Percentiles rank a stretch among this genome's conserved stretches.
phyloP scores from a whole-genome alignment of 2,113 vertebrate genomes.

The Ictalurus furcatus region DNA sequence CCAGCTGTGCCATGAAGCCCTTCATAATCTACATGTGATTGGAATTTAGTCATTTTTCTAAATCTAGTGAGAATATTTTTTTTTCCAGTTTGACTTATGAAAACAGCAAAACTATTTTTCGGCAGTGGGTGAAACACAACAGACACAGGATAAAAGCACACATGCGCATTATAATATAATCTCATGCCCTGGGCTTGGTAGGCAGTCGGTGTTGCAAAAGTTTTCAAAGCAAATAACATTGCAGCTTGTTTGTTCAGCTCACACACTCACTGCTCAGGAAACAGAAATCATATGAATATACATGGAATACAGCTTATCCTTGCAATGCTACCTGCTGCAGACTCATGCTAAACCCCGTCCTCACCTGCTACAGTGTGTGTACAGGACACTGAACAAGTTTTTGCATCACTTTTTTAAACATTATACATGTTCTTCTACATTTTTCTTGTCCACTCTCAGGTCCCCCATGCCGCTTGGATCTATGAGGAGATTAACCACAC shows the following conservation, averaged over 20 bases:
- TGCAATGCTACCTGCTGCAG: no score
- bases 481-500: constrained; percentile 11
- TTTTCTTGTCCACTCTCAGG: constrained; percentile 1
- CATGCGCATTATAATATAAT: background rate
- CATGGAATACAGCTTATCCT: no score
- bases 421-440: no score
- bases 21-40: background rate
- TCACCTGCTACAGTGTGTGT: background rate
- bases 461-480: background rate
- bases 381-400: background rate
- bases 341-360: background rate
- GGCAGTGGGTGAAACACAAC: background rate
- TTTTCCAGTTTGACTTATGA: no score
- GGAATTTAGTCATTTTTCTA: background rate
- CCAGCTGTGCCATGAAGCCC: background rate
- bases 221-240: no score
- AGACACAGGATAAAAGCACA: background rate
- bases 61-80: background rate
- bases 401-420: background rate
- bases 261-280: no score
- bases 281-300: no score
- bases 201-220: no score
- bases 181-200: background rate
- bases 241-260: background rate
- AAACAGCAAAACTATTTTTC: no score